Evolutionary conservation across 1,140 invertebrate genomes (phyloP).

Genomic region (Neodiprion virginianus): DNA sequence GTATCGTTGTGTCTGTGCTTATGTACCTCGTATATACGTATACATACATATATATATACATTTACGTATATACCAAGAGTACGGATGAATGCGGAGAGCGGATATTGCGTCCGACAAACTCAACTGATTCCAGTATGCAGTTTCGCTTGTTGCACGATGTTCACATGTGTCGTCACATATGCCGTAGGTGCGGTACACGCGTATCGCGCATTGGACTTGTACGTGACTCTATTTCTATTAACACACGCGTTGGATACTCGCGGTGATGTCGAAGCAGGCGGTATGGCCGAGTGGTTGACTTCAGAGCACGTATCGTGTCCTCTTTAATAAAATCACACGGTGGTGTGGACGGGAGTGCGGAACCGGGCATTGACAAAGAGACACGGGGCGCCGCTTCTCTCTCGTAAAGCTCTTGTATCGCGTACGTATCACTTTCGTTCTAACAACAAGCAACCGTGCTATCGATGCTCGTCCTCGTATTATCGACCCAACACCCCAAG

Average conservation of each 20-base stretch:
- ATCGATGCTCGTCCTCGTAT: neutral
- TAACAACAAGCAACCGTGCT: neutral
- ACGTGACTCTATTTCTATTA: too few relatives aligned
- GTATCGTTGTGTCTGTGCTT: too few relatives aligned
- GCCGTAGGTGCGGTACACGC: too few relatives aligned
- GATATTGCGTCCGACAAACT: neutral
- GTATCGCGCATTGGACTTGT: too few relatives aligned
- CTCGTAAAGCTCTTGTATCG: too few relatives aligned
- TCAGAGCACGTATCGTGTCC: neutral
- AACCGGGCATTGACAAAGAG: constrained; percentile 6
- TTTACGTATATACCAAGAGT: neutral
- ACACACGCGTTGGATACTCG: too few relatives aligned
- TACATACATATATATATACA: too few relatives aligned
- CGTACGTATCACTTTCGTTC: neutral
- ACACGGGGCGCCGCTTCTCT: neutral
- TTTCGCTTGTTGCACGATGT: too few relatives aligned
- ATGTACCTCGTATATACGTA: too few relatives aligned
- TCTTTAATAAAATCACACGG: constrained; percentile 8
- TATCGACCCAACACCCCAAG: neutral
- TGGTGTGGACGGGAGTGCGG: neutral
- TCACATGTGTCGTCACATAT: too few relatives aligned
- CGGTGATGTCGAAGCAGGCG: neutral
- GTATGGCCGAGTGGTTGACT: constrained; percentile 1
- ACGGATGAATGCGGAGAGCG: neutral
- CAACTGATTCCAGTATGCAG: too few relatives aligned